phyloP scores from a whole-genome alignment of 1,140 invertebrate genomes.

The Wasmannia auropunctata region DNA sequence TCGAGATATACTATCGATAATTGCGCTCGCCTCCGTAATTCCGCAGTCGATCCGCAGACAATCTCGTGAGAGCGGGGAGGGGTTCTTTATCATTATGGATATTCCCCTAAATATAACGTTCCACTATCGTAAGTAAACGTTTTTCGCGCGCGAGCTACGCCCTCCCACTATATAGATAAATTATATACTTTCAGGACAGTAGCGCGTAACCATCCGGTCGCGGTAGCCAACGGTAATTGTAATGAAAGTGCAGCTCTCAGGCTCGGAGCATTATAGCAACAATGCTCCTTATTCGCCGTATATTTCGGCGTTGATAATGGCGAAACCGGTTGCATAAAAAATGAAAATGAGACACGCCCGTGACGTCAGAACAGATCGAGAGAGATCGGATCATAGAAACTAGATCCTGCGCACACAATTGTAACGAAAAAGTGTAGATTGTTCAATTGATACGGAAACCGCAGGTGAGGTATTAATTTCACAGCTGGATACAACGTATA shows the following conservation, averaged over 20 bases:
- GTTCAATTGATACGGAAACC: slow-evolving; percentile 32
- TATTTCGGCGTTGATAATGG: neutral
- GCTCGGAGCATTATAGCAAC: slow-evolving; percentile 46
- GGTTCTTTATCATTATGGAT: slow-evolving; percentile 46
- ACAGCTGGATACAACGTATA: slow-evolving; percentile 6
- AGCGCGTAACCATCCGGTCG: slow-evolving; percentile 60
- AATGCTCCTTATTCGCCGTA: slow-evolving; percentile 3
- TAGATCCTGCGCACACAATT: slow-evolving; percentile 5
- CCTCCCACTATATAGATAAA: slow-evolving; percentile 34
- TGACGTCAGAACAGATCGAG: slow-evolving; percentile 41
- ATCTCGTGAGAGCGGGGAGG: slow-evolving; percentile 31
- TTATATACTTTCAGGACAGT: slow-evolving; percentile 60
- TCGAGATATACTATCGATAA: slow-evolving; percentile 60
- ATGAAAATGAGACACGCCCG: neutral
- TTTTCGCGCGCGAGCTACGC: slow-evolving; percentile 51
- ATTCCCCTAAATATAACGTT: slow-evolving; percentile 48
- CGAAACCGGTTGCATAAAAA: slow-evolving; percentile 43
- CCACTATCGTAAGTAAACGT: slow-evolving; percentile 55
- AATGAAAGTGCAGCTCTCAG: slow-evolving; percentile 60
- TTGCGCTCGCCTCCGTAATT: slow-evolving; percentile 40
- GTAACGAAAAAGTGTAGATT: slow-evolving; percentile 50
- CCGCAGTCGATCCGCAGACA: slow-evolving; percentile 47
- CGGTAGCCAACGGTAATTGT: slow-evolving; percentile 40
- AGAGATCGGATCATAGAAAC: slow-evolving; percentile 35
- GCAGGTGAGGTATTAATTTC: slow-evolving; percentile 61